phyloP scores from a whole-genome alignment of 2,113 vertebrate species.

The Petromus typicus region DNA sequence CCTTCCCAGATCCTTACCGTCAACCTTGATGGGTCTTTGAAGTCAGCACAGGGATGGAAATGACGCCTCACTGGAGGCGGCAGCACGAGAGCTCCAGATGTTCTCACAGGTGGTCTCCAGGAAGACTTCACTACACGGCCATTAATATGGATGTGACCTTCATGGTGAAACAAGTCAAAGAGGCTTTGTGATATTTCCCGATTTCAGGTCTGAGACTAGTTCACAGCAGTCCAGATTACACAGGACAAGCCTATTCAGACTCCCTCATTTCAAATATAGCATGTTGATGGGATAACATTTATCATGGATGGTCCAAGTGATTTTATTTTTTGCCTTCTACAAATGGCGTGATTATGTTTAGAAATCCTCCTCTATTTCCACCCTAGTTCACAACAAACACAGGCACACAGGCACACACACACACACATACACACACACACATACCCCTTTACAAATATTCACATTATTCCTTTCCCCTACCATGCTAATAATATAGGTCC shows the following conservation, averaged over 20 bases:
- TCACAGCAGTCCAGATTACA: constrained; percentile 68
- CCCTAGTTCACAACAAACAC: neutral
- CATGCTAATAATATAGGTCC: neutral
- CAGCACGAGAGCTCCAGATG: constrained; percentile 71
- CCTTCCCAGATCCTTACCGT: constrained; percentile 31
- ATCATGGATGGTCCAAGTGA: neutral
- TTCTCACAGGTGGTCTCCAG: constrained; percentile 79
- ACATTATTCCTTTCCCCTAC: neutral
- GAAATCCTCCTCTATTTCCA: accelerated
- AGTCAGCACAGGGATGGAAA: constrained; percentile 58
- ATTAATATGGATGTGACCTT: constrained; percentile 83
- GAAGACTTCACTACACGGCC: constrained; percentile 57
- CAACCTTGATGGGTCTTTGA: constrained; percentile 75
- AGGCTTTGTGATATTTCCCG: constrained; percentile 70
- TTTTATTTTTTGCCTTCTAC: neutral
- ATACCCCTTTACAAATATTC: neutral
- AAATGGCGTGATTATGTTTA: neutral
- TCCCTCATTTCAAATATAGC: constrained; percentile 46
- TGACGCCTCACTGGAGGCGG: neutral
- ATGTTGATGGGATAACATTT: neutral
- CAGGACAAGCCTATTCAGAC: constrained; percentile 48
- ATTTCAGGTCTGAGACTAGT: constrained; percentile 64
- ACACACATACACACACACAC: neutral
- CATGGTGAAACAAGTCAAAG: constrained; percentile 73
- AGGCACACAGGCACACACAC: neutral